Base-by-base conservation (phyloP, 1,140 invertebrate genomes). In the Pseudomyrmex cubaensis region DNA sequence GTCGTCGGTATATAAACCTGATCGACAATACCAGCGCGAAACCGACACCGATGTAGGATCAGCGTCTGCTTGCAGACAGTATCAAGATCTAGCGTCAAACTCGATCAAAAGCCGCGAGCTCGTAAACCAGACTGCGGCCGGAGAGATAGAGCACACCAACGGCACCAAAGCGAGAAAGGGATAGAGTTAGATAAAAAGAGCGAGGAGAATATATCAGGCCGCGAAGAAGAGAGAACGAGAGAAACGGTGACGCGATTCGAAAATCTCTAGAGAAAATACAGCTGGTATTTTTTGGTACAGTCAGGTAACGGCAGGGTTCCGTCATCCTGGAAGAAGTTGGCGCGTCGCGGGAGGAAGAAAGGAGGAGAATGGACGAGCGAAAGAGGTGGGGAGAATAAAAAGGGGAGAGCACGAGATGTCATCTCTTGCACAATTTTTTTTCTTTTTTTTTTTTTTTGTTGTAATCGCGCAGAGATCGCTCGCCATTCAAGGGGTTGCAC, bases 241-340 rank as follows among this genome's bases (percentile, higher is more conserved):
- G 35, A 54, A 85, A 57, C 22, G 66, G 54, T 76, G 87, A 64
- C 84, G 70, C 86, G 70, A 89, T 93, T 86, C 73, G 74, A 91
- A 78, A 93, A 93, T 93, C 93, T 90, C 92, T 92, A 92, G 89
- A 93, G 92, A 93, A 93, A 93, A 93, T 91, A 93, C 93, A 93
- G 93, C 92, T 93, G 93, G 76, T 52, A 78, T 46, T 78, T 78
- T 78, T 46, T 59, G 54, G 85, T 44, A 35, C 0, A 20, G 59
- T 54, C 85, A 85, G 82, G 87, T 89, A 92, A 83, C 67, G 67
- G 61, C 74, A 78, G 83, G 80, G 70, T 86, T 88, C 64, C 80
- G 50, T 87, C 86, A 64, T 84, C 76, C 77, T 83, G 67, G 83
- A 85, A 78, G 67, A 85, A 88, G 25, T 63, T 73, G 63, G 63